phyloP scores from a whole-genome alignment of 2,888 invertebrate species.

The Coleophora deauratella region DNA sequence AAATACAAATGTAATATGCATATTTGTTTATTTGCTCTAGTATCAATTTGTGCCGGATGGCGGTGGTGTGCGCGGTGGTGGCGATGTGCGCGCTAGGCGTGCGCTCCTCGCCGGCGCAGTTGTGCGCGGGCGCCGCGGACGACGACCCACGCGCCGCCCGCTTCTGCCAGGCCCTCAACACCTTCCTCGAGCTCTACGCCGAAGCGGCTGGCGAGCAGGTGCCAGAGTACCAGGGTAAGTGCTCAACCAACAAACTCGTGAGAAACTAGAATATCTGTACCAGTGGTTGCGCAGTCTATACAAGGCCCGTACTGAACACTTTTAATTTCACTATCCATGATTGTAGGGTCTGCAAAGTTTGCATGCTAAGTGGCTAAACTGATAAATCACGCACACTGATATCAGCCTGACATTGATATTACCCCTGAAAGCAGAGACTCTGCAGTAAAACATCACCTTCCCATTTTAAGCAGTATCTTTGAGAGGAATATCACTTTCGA shows the following conservation, averaged over 20 bases:
- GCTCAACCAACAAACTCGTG: background rate
- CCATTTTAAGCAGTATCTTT: too few relatives aligned
- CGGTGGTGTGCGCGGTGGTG: constrained; percentile 38
- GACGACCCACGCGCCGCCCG: constrained; percentile 77
- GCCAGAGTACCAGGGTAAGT: constrained; percentile 62
- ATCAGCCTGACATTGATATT: too few relatives aligned
- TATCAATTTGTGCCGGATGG: constrained; percentile 42
- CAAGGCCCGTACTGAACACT: background rate
- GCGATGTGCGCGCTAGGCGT: constrained; percentile 38
- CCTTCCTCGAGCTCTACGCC: constrained; percentile 77
- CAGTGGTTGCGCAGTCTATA: background rate
- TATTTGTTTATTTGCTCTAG: constrained; percentile 21
- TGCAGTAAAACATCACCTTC: too few relatives aligned
- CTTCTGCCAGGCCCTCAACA: constrained; percentile 79
- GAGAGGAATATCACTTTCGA: too few relatives aligned
- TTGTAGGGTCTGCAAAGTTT: too few relatives aligned
- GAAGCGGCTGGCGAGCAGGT: constrained; percentile 76
- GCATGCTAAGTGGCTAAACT: too few relatives aligned
- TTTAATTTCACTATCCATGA: too few relatives aligned
- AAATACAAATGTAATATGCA: too few relatives aligned
- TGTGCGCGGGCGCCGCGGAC: constrained; percentile 75
- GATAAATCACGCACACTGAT: too few relatives aligned
- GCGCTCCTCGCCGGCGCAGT: constrained; percentile 59
- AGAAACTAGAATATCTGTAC: background rate
- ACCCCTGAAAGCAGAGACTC: too few relatives aligned